phyloP scores from a whole-genome alignment of 2,888 invertebrate genomes.

The Slavum lentiscoides region DNA sequence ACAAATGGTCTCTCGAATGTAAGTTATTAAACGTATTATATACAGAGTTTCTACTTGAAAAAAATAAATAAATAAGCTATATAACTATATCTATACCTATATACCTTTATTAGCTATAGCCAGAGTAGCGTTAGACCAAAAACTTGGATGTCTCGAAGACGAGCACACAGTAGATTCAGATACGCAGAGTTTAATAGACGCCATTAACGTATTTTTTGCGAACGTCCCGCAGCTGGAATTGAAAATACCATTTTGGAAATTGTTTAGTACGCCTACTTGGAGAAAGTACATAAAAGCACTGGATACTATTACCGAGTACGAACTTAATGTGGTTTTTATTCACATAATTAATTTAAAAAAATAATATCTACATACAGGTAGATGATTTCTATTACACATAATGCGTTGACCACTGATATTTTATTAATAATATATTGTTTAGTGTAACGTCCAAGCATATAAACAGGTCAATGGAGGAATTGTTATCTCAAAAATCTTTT shows the following conservation, averaged over 20 bases:
- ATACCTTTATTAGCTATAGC: constrained; percentile 71
- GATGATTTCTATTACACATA: no score
- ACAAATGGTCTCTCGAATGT: constrained; percentile 93
- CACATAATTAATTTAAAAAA: neutral
- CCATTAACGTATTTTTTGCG: constrained; percentile 78
- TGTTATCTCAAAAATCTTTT: constrained; percentile 58
- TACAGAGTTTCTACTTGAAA: neutral
- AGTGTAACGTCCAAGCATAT: constrained; percentile 71
- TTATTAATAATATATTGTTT: constrained; percentile 34
- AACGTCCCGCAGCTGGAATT: constrained; percentile 81
- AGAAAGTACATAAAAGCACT: constrained; percentile 75
- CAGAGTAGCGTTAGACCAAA: constrained; percentile 80
- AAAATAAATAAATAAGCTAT: neutral
- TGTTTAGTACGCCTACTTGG: constrained; percentile 80
- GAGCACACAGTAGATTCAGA: constrained; percentile 68
- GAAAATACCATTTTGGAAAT: constrained; percentile 83
- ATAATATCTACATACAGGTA: no score
- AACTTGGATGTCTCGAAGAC: constrained; percentile 78
- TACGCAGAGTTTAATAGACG: constrained; percentile 83
- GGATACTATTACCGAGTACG: constrained; percentile 70
- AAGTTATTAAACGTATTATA: constrained; percentile 59
- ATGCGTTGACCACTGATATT: no score
- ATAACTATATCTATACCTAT: neutral
- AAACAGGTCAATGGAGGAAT: constrained; percentile 59
- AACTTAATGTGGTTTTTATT: constrained; percentile 53